Base-by-base conservation (phyloP, 2,113 vertebrate genomes). In the Dromaius novaehollandiae region DNA sequence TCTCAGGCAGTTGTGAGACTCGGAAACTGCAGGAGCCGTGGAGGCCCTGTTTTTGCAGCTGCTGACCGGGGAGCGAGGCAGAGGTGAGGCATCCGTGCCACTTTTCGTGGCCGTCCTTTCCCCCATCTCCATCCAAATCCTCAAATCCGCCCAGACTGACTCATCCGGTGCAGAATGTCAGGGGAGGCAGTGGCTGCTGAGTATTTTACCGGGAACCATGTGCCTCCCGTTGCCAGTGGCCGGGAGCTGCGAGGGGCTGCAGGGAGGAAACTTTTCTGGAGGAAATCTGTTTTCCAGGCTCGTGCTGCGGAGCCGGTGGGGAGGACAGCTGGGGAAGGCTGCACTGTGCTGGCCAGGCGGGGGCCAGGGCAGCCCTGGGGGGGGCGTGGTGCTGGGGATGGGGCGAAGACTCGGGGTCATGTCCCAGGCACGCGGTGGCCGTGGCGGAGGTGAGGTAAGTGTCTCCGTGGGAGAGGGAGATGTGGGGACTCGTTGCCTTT, bases 381-480 rank as follows among this genome's bases (percentile, higher is more conserved):
- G 0, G 0, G 6, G 13, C 9, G 48, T n/a, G n/a, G 53, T 77
- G 32, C 42, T 24, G 26, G 2, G 70, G 25, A 15, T 6, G 56
- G 56, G 30, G 30, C 56, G 17, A 58, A 58, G 55, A 30, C 56
- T 32, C 28, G 32, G 32, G 28, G 30, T 58, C 56, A 19, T 30
- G 10, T 58, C 30, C 56, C 56, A 34, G 1, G 12, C n/a, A 20
- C 60, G 6, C 64, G 19, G 55, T 75, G 55, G 50, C 40, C 81
- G 9, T 34, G 78, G 30, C 8, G 66, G 40, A 81, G 36, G 42
- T 75, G 69, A 86, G 21, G 7, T 51, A 24, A 69, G 70, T n/a
- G 58, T 86, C 26, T 89, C n/a, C 50, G 18, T 24, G 24, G 66
- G 60, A 79, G 64, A 82, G 50, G 0, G 55, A 53, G 32, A 85